Percentiles rank a stretch among this genome's conserved stretches.
Conservation (phyloP, 2,888 invertebrate species). For the Sclerodermus sp. region DNA sequence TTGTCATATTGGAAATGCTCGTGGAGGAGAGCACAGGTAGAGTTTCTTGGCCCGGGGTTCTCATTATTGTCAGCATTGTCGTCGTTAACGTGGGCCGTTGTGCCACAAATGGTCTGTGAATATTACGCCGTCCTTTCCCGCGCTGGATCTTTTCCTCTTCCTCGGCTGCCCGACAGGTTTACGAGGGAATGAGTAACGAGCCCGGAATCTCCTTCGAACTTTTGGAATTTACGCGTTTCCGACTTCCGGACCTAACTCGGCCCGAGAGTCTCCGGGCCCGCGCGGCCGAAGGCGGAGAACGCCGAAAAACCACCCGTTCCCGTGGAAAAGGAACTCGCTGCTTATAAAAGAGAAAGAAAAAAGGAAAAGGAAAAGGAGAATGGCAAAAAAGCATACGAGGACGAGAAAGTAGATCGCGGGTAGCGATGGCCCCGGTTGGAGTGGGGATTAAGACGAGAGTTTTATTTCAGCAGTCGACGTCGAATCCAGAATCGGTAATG, state of each 20-base stretch:
- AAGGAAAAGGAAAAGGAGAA: no score
- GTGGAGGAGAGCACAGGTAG: conserved; percentile 2
- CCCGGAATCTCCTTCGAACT: conserved; percentile 31
- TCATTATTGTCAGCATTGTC: conserved; percentile 35
- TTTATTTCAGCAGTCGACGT: no score
- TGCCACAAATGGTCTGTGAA: conserved; percentile 38
- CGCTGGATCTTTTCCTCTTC: conserved; percentile 8
- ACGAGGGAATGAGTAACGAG: conserved; percentile 22
- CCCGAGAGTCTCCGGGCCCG: no score
- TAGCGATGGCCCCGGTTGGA: no score
- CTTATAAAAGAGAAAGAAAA: no score
- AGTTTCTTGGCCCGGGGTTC: conserved; percentile 29
- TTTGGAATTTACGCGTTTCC: conserved; percentile 35
- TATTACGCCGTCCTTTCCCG: conserved; percentile 30
- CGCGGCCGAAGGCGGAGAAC: no score
- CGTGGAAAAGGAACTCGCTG: no score
- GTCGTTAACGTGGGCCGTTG: conserved; percentile 38
- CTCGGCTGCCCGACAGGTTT: conserved; percentile 21
- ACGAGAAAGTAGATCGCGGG: no score
- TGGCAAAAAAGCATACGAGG: no score
- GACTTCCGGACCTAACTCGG: conserved; percentile 25
- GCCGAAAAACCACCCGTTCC: no score
- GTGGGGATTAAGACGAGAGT: no score
- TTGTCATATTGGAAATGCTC: not conserved
- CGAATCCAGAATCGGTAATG: no score